Conservation (phyloP, 2,797 vertebrate genomes). For the Acipenser oxyrinchus region DNA sequence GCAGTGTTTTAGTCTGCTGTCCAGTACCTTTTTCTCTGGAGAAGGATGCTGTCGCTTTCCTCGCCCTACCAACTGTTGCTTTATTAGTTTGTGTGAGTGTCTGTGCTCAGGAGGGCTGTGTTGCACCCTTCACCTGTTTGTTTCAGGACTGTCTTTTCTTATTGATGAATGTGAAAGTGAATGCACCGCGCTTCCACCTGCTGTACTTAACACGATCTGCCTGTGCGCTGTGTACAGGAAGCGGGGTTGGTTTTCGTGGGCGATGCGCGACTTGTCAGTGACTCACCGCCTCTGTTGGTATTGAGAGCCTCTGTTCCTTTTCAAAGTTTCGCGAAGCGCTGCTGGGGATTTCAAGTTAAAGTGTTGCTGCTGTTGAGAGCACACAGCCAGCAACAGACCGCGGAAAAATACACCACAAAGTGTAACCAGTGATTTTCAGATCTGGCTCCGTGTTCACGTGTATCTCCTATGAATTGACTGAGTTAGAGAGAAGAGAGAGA, state of each 20-base stretch:
- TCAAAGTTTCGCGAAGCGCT: neutral
- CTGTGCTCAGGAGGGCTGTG: neutral
- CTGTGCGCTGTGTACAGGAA: slow-evolving; percentile 16
- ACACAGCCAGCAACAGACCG: no score
- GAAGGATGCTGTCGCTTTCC: no score
- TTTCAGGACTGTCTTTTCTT: neutral
- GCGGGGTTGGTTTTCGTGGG: slow-evolving; percentile 7
- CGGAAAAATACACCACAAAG: neutral
- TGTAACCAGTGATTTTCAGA: neutral
- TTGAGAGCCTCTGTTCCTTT: neutral
- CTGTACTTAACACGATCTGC: neutral
- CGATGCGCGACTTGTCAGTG: slow-evolving; percentile 13
- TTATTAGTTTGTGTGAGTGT: no score
- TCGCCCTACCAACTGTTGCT: no score
- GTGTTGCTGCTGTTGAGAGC: no score
- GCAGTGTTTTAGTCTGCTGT: no score
- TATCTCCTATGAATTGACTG: neutral
- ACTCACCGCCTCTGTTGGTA: slow-evolving; percentile 17
- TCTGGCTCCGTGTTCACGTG: neutral
- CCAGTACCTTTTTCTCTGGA: no score
- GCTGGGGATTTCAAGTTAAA: neutral
- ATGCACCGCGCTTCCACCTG: slow-evolving; percentile 9
- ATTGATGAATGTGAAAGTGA: slow-evolving; percentile 5
- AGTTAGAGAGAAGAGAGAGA: neutral
- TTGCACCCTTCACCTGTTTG: neutral